phyloP scores from a whole-genome alignment of 2,888 invertebrate genomes.

The Chymomyza procnemis region DNA sequence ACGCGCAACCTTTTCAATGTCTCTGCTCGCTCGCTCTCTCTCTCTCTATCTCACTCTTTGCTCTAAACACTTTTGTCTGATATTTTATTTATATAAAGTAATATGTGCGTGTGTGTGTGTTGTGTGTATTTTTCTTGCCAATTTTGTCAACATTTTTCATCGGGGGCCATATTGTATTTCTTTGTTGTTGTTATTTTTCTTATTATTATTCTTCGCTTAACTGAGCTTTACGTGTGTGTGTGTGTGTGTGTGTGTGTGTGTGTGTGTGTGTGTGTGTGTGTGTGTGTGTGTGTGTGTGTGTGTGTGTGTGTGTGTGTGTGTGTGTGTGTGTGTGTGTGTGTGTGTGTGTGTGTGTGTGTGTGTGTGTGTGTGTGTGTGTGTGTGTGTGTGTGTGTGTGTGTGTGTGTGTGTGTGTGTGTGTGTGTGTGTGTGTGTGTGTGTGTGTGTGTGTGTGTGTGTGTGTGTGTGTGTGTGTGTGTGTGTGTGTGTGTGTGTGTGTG shows the following conservation, averaged over 20 bases:
- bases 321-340: background rate
- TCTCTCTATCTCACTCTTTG: conserved; percentile 8
- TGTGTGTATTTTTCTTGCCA: conserved; percentile 45
- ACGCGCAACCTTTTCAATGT: conserved; percentile 19
- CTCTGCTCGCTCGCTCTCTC: conserved; percentile 49
- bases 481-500: conserved; percentile 15
- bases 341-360: background rate
- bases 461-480: conserved; percentile 2
- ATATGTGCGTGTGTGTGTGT: background rate
- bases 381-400: background rate
- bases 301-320: background rate
- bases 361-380: background rate
- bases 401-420: background rate
- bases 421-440: background rate
- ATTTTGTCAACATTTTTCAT: conserved; percentile 37
- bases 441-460: background rate
- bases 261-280: background rate
- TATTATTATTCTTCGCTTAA: background rate
- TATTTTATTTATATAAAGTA: conserved; percentile 64
- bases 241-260: background rate
- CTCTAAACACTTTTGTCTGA: conserved; percentile 41
- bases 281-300: background rate
- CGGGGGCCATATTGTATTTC: background rate
- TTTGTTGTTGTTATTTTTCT: background rate
- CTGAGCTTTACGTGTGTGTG: conserved; percentile 15